These are phyloP conservation scores for Caranx ignobilis DNA, from an alignment of 2,113 vertebrate species.

Conservation along the genomic window DNA sequence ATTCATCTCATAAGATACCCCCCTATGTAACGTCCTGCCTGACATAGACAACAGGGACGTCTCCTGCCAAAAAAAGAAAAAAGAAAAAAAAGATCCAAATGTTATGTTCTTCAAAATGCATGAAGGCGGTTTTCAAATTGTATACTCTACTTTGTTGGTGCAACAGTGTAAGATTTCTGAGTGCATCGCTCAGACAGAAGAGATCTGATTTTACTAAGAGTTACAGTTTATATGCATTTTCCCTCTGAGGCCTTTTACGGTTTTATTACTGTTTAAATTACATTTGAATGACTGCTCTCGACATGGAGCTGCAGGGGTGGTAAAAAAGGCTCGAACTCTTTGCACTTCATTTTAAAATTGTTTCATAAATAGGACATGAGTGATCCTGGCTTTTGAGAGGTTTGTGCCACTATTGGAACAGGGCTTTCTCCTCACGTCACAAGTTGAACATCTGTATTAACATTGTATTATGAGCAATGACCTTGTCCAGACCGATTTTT, in stretches of 20 bases:
- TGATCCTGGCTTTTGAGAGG: slow-evolving; percentile 11
- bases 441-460: neutral
- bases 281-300: slow-evolving; percentile 25
- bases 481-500: neutral
- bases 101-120: neutral
- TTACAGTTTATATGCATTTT: slow-evolving; percentile 4
- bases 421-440: neutral
- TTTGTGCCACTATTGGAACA: neutral
- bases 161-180: neutral
- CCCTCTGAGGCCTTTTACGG: slow-evolving; percentile 10
- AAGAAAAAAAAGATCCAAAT: neutral
- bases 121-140: neutral
- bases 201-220: slow-evolving; percentile 4
- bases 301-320: slow-evolving; percentile 1
- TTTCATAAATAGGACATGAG: slow-evolving; percentile 20
- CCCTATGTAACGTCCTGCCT: neutral
- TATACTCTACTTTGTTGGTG: neutral
- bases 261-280: slow-evolving; percentile 39
- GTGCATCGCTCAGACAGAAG: neutral
- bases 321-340: slow-evolving; percentile 12
- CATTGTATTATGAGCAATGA: neutral
- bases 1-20: neutral
- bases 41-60: neutral
- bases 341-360: neutral
- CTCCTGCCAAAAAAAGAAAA: neutral